A percentile compares a stretch with the other conserved stretches of the same genome.
These are phyloP conservation scores for Pterophyllum scalare DNA, from an alignment of 2,113 vertebrate genomes.

Conservation along the genomic window DNA sequence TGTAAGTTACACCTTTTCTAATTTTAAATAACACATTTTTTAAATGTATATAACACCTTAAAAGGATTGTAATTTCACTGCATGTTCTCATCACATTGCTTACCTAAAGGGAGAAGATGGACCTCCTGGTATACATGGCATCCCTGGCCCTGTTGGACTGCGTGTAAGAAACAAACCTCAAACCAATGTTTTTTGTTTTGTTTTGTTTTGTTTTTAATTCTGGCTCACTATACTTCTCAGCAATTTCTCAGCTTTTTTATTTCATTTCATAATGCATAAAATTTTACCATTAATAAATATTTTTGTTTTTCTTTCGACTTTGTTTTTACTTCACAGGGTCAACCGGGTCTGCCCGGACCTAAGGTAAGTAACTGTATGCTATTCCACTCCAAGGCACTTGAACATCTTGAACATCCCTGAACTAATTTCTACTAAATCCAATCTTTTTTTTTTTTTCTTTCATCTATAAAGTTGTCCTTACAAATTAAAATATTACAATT, in stretches of 20 bases:
- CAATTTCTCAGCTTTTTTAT: background rate
- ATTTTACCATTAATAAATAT: background rate
- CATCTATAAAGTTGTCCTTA: background rate
- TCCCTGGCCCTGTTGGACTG: conserved; percentile 29
- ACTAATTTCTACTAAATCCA: conserved; percentile 35
- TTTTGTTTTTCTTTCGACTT: background rate
- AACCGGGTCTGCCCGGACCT: conserved; percentile 83
- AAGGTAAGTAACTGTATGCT: conserved; percentile 81
- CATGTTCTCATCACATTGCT: background rate
- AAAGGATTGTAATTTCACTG: background rate
- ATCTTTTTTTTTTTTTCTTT: conserved; percentile 2
- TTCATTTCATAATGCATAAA: background rate
- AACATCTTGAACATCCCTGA: conserved; percentile 41
- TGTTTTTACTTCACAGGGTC: conserved; percentile 80
- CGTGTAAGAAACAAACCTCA: conserved; percentile 47
- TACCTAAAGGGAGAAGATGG: conserved; percentile 64
- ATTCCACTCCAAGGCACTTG: background rate
- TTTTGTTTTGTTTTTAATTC: background rate
- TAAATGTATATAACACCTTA: background rate
- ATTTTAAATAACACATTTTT: background rate
- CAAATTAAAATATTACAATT: background rate
- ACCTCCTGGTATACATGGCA: conserved; percentile 46
- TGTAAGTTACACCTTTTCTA: no score
- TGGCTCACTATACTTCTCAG: background rate
- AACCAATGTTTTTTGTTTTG: background rate